These are phyloP conservation scores for Ridgeia piscesae DNA, from an alignment of 1,140 invertebrate species.

Conservation along the genomic window DNA sequence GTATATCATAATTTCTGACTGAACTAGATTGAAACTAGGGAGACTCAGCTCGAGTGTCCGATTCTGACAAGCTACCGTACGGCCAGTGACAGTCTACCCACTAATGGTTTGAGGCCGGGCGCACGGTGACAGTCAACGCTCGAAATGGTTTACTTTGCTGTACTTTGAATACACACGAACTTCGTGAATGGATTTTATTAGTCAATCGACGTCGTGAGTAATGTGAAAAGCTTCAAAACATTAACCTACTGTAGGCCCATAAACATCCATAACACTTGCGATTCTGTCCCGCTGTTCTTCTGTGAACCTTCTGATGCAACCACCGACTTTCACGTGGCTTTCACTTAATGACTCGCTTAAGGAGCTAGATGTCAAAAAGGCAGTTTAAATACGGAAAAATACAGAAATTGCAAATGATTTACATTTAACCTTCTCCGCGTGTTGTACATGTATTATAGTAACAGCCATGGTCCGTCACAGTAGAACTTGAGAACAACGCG, in stretches of 20 bases:
- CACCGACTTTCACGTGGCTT: not conserved
- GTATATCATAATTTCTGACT: not conserved
- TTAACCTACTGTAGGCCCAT: not conserved
- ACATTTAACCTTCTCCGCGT: not conserved
- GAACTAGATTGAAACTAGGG: not conserved
- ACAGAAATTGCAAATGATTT: not conserved
- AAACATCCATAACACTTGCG: no score
- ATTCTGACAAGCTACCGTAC: not conserved
- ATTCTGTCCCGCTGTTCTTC: not conserved
- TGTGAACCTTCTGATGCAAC: not conserved
- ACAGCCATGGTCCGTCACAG: no score
- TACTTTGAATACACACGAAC: not conserved
- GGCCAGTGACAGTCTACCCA: not conserved
- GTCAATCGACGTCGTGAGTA: not conserved
- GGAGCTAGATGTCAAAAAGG: not conserved
- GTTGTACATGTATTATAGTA: not conserved
- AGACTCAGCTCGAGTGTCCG: not conserved
- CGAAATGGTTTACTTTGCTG: not conserved
- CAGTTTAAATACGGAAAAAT: not conserved
- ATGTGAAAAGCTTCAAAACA: not conserved
- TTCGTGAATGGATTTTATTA: not conserved
- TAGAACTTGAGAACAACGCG: no score
- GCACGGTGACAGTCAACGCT: not conserved
- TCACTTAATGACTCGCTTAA: not conserved
- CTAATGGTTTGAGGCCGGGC: not conserved